Evolutionary conservation across 2,113 vertebrate genomes (phyloP), one percentile per base, ranked within the genome.

Genomic region (Pachyramphus minor): DNA sequence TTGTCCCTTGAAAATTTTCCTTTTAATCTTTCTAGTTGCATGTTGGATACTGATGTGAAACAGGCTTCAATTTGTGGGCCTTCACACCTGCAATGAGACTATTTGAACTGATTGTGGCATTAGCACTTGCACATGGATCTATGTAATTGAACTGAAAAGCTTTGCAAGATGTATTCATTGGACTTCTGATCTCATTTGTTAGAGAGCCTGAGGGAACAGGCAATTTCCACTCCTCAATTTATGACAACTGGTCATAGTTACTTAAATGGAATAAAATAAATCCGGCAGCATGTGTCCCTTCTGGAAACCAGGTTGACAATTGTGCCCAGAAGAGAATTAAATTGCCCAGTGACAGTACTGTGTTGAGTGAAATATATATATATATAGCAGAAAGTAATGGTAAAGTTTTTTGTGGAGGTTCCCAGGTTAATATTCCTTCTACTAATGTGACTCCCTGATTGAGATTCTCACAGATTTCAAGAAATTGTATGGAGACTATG

Each of bases 111-210:
- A 78, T 77, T 19, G 4, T 41, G 73, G 83, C 18, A 1, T 93
- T 93, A 56, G 68, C 68, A 63, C 71, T 93, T 88, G 90, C 93
- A 94, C 87, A 56, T 24, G 60, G 75, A 33, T 84, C 50, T 67
- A 52, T 22, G 33, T 90, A 96, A 96, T 94, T 89, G 93, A 94
- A 88, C 79, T 90, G 90, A 94, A 96, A 96, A 93, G 92, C 92
- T 92, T 90, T 87, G 93, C 76, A 68, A 91, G 83, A 31, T 1
- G 23, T 33, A 78, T 77, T 95, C 88, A 64, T 84, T 86, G 85
- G 90, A 56, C 75, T 96, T 95, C 83, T 96, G 95, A 96, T 95
- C 93, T 97, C 95, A 92, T 96, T 95, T 94, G 73, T 90, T 67
- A 89, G 85, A 86, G 30, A 78, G 83, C 92, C 95, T 93, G 42